Evolutionary conservation across 2,113 vertebrate genomes (phyloP), one percentile per base, ranked within the genome.

Genomic region (Salvator merianae): DNA sequence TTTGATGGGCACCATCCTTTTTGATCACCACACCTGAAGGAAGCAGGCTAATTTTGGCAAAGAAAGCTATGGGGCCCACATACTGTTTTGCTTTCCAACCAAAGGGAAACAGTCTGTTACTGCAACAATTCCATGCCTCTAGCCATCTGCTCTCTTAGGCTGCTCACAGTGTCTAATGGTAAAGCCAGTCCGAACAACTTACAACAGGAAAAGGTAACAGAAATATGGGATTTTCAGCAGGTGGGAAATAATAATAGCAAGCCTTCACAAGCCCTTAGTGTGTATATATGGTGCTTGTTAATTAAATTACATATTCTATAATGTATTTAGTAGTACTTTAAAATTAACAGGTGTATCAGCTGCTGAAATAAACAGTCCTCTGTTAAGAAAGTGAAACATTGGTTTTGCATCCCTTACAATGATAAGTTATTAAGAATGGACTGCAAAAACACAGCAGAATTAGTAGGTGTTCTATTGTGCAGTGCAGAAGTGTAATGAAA

Each of bases 191-290:
- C 30, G n/a, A 30, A 32, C 6, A 69, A 75, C 36, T 82, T 50
- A n/a, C 53, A 77, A 62, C 7, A 84, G 74, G 7, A 69, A 81
- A 16, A 6, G 1, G 2, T 62, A n/a, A 24, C 80, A 68, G 83
- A 73, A 86, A 32, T 14, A 86, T 86, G 68, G 22, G 26, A 16
- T 87, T 47, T 90, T 34, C 53, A 86, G 89, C 59, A n/a, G 47
- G 0, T 47, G 16, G 85, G 55, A 70, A 70, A 70, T 32, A 6
- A 30, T 76, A 62, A 79, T 79, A 30, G 30, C 16, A 83, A 70
- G 72, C 36, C 73, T 63, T n/a, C 32, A 40, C 36, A 82, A 79
- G 76, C 10, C n/a, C 7, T 82, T 66, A 36, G 5, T 47, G 2
- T 20, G 81, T 34, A 34, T 65, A 69, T 75, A n/a, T 78, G 30